Evolutionary conservation across 2,888 invertebrate genomes (phyloP).

Genomic region (Clistopyga incitator): DNA sequence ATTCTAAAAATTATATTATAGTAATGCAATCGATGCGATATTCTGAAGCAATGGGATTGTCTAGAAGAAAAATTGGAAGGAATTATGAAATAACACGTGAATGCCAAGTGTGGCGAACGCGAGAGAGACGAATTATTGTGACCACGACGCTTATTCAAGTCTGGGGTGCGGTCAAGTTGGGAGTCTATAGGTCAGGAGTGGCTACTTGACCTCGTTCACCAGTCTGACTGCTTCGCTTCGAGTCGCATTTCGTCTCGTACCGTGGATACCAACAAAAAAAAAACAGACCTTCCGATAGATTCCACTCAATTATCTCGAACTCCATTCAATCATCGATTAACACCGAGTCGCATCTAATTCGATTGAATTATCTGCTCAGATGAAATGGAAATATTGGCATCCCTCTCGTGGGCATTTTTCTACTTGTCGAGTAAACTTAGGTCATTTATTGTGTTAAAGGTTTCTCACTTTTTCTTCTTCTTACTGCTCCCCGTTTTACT

Average conservation of each 20-base stretch:
- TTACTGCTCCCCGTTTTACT: not conserved
- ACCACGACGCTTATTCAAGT: constrained; percentile 66
- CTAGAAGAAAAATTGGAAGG: not conserved
- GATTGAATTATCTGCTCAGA: constrained; percentile 18
- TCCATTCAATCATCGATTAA: constrained; percentile 52
- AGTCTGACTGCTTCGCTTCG: constrained; percentile 5
- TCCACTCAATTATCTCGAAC: too few relatives aligned
- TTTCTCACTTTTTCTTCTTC: not conserved
- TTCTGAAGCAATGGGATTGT: not conserved
- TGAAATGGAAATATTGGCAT: constrained; percentile 15
- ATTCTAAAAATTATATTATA: not conserved
- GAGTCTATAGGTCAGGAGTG: constrained; percentile 62
- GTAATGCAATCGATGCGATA: not conserved
- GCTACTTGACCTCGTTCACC: constrained; percentile 70
- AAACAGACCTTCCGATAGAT: constrained; percentile 27
- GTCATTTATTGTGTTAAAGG: not conserved
- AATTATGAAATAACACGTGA: constrained; percentile 14
- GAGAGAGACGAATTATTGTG: constrained; percentile 42
- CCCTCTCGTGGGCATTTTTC: not conserved
- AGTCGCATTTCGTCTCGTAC: constrained; percentile 17
- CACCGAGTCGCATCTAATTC: constrained; percentile 17
- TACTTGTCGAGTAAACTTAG: not conserved
- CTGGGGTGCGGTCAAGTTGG: constrained; percentile 51
- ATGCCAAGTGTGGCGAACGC: constrained; percentile 23
- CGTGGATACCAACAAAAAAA: constrained; percentile 41